phyloP scores from a whole-genome alignment of 92 coral and sea anemone species.

The Pocillopora grandis region DNA sequence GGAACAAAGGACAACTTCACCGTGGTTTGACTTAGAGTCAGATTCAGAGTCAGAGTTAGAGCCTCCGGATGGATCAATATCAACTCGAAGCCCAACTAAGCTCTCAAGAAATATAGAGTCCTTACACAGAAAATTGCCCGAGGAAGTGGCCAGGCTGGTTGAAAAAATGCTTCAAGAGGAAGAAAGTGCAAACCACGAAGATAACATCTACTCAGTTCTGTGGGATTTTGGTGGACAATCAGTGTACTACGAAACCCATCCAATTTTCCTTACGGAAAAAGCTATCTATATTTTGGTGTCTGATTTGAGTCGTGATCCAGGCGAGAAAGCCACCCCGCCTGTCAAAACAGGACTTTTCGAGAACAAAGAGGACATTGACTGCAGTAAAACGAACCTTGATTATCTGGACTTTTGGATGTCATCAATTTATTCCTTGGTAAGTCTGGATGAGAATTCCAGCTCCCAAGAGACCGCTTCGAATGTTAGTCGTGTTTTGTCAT shows the following conservation, averaged over 20 bases:
- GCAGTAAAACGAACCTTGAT: slow-evolving; percentile 48
- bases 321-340: slow-evolving; percentile 29
- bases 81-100: no score
- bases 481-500: background rate
- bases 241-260: slow-evolving; percentile 57
- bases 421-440: slow-evolving; percentile 27
- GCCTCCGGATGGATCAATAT: background rate
- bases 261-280: slow-evolving; percentile 49
- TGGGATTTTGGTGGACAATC: slow-evolving; percentile 73
- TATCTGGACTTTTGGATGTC: slow-evolving; percentile 59
- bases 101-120: background rate
- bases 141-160: slow-evolving; percentile 15
- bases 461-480: background rate
- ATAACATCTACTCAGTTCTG: slow-evolving; percentile 20
- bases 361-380: slow-evolving; percentile 13
- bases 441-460: background rate
- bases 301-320: slow-evolving; percentile 33
- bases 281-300: slow-evolving; percentile 49
- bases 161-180: background rate
- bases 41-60: background rate
- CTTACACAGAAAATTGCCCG: background rate
- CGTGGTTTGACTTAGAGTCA: background rate
- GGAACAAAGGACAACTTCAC: no score
- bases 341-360: slow-evolving; percentile 24
- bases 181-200: background rate